Conservation (phyloP, 2,888 invertebrate species). For the Archaeoteleia sp. region DNA sequence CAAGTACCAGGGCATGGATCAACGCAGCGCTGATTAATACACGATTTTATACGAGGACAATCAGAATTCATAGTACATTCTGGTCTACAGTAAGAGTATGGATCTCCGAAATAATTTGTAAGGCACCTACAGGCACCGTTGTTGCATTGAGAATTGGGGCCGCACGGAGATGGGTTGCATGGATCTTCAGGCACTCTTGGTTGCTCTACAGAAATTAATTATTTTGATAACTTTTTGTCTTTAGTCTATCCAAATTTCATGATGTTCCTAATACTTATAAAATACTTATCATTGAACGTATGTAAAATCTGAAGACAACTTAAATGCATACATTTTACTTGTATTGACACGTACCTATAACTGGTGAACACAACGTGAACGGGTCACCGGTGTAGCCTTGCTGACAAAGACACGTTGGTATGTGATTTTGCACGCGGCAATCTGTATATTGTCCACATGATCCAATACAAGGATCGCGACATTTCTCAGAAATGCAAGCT, state of each 20-base stretch:
- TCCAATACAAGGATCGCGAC: constrained; percentile 83
- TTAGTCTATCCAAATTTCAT: too few relatives aligned
- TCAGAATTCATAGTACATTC: constrained; percentile 86
- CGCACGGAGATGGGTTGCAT: constrained; percentile 86
- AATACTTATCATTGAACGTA: too few relatives aligned
- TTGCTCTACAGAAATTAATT: constrained; percentile 39
- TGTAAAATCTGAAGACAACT: too few relatives aligned
- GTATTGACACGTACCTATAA: constrained; percentile 67
- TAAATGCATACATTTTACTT: too few relatives aligned
- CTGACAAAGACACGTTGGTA: constrained; percentile 81
- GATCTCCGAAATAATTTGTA: constrained; percentile 83
- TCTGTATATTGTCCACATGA: constrained; percentile 84
- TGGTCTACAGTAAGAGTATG: constrained; percentile 82
- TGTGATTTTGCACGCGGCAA: constrained; percentile 83
- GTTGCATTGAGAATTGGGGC: constrained; percentile 74
- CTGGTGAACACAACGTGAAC: constrained; percentile 78
- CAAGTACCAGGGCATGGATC: constrained; percentile 87
- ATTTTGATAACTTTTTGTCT: too few relatives aligned
- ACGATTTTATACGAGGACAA: constrained; percentile 81
- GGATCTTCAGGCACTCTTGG: constrained; percentile 73
- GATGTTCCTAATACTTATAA: too few relatives aligned
- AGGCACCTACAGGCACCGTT: constrained; percentile 81
- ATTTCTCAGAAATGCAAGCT: constrained; percentile 84
- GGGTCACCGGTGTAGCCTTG: constrained; percentile 81
- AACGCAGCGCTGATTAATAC: constrained; percentile 82